phyloP scores from a whole-genome alignment of 2,888 invertebrate species.

The Rotaria magnacalcarata region DNA sequence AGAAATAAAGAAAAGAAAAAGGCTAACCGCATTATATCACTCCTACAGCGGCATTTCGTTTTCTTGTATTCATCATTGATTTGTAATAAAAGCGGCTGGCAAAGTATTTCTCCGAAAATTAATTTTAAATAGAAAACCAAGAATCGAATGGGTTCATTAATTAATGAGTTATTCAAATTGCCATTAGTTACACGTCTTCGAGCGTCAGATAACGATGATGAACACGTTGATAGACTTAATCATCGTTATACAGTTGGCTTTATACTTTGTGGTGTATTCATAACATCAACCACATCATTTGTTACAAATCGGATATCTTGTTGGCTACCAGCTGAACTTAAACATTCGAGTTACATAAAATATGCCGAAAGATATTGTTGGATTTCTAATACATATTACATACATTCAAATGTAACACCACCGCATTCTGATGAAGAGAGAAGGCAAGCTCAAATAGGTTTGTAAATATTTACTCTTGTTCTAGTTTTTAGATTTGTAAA shows the following conservation, averaged over 20 bases:
- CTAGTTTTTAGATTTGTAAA: no score
- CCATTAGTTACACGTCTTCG: background rate
- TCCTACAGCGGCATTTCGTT: background rate
- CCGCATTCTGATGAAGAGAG: background rate
- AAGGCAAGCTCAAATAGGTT: background rate
- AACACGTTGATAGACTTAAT: constrained; percentile 28
- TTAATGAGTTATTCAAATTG: background rate
- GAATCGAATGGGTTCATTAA: background rate
- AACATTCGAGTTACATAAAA: background rate
- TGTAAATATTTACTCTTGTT: background rate
- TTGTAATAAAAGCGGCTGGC: background rate
- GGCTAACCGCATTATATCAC: background rate
- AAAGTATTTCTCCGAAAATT: no score
- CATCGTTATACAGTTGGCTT: constrained; percentile 6
- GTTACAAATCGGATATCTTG: background rate
- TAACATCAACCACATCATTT: background rate
- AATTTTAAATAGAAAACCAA: background rate
- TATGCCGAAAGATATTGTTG: constrained; percentile 41
- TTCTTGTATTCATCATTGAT: background rate
- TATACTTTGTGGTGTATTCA: background rate
- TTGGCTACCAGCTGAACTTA: background rate
- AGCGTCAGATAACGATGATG: background rate
- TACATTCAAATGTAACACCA: background rate
- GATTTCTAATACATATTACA: constrained; percentile 44
- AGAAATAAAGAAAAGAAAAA: background rate